A percentile compares a stretch with the other conserved stretches of the same genome.
These are phyloP conservation scores for Palythoa caribaeorum DNA, from an alignment of 92 coral and sea anemone genomes.

Conservation along the genomic window DNA sequence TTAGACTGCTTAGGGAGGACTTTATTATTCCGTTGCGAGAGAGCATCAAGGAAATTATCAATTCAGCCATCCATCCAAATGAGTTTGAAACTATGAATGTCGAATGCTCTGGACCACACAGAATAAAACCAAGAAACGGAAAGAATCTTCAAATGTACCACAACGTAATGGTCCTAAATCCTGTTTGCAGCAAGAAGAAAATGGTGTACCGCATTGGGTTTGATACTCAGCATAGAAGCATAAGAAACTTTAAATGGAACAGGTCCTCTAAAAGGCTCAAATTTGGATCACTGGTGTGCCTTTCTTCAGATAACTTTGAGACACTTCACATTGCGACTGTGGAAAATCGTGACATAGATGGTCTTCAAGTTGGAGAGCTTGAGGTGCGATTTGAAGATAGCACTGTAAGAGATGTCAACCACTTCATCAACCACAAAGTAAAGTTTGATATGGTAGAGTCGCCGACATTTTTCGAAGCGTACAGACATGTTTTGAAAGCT, in stretches of 20 bases:
- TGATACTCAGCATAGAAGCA: slow-evolving; percentile 51
- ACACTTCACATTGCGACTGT: slow-evolving; percentile 81
- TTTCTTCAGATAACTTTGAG: slow-evolving; percentile 73
- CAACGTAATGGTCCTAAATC: slow-evolving; percentile 68
- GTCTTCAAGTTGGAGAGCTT: slow-evolving; percentile 69
- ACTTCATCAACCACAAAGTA: slow-evolving; percentile 49
- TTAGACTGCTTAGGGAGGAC: slow-evolving; percentile 88
- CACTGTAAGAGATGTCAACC: background rate
- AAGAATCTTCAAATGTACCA: slow-evolving; percentile 58
- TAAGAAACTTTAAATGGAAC: slow-evolving; percentile 75
- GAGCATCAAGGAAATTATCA: slow-evolving; percentile 60
- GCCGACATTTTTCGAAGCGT: slow-evolving; percentile 84
- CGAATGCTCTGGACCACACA: background rate
- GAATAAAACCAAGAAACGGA: slow-evolving; percentile 3
- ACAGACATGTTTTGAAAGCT: slow-evolving; percentile 81
- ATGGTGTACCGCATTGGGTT: slow-evolving; percentile 75
- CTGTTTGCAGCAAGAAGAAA: slow-evolving; percentile 68
- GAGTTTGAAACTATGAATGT: slow-evolving; percentile 31
- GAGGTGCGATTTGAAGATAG: slow-evolving; percentile 79
- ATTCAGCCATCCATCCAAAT: slow-evolving; percentile 6
- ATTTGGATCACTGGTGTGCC: slow-evolving; percentile 84
- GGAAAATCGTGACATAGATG: slow-evolving; percentile 68
- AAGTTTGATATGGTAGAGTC: slow-evolving; percentile 86
- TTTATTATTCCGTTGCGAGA: slow-evolving; percentile 77
- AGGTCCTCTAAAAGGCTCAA: slow-evolving; percentile 73